Base-by-base conservation (phyloP, 2,797 vertebrate species). In the Nannoperca obscura region DNA sequence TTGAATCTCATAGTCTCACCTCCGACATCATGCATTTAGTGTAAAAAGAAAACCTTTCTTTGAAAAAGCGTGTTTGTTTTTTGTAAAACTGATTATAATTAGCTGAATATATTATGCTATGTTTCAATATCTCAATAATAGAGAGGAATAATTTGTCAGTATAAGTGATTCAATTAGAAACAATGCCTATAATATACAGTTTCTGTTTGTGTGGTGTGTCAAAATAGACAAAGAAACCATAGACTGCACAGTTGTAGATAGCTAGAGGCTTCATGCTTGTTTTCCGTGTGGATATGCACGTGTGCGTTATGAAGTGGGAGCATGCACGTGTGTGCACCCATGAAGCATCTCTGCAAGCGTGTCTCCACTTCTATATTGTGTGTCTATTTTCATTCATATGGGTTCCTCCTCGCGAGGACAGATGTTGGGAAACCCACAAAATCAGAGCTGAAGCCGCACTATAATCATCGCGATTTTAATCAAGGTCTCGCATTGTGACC, bases 391-490 rank as follows among this genome's bases (percentile, higher is more conserved):
- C 74, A 69, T 72, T 88, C 81, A 61, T 77, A 82, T 73, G 83
- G 81, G 77, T 75, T 82, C 80, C 71, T 87, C 81, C 84, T 81
- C 52, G 82, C 19, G 53, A 84, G 81, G 90, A 91, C 94, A 95
- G 95, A 95, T 94, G 94, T 95, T 94, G 89, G 91, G 88, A 91
- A 93, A 94, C 89, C 91, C 90, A 83, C 87, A 88, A 93, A 95
- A 95, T 94, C 87, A 92, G 90, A 86, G 87, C 88, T 81, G 87
- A 91, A 93, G 91, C 93, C 74, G 81, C 89, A 88, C 91, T 91
- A 87, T 95, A 95, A 95, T 95, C 89, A 94, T 90, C 55, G 87
- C 77, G 89, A 95, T 95, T 95, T 94, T 91, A 95, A 95, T 95
- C 95, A 95, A 91, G 86, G 80, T 90, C 88, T 93, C 54, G 81